A percentile compares a stretch with the other conserved stretches of the same genome.
phyloP scores from a whole-genome alignment of 2,888 invertebrate species.

The Eurytoma californica region DNA sequence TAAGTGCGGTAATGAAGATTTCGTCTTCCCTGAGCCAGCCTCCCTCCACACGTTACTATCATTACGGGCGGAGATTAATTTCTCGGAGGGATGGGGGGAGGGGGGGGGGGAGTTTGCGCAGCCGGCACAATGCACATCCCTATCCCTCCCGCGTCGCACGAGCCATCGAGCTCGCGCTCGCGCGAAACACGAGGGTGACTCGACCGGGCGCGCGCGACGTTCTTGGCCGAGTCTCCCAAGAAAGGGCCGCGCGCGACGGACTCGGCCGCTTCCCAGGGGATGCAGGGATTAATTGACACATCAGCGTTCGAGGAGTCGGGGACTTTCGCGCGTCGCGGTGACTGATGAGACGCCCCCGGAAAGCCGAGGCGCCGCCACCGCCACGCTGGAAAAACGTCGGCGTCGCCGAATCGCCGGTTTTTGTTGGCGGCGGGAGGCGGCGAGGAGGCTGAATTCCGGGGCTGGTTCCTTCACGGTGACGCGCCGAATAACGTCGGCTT shows the following conservation, averaged over 20 bases:
- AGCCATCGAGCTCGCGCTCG: slow-evolving; percentile 36
- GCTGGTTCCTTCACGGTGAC: slow-evolving; percentile 19
- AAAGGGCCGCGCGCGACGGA: slow-evolving; percentile 32
- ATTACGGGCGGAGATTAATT: slow-evolving; percentile 54
- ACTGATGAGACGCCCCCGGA: slow-evolving; percentile 71
- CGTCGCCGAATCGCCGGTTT: slow-evolving; percentile 23
- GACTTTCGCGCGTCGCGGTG: slow-evolving; percentile 61
- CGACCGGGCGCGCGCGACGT: slow-evolving; percentile 9
- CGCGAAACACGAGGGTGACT: slow-evolving; percentile 40
- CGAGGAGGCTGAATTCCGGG: neutral
- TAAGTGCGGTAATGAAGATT: slow-evolving; percentile 57
- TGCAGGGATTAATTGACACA: slow-evolving; percentile 74
- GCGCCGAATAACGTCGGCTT: slow-evolving; percentile 47
- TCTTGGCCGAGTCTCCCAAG: slow-evolving; percentile 15
- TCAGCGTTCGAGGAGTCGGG: slow-evolving; percentile 66
- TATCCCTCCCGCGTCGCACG: slow-evolving; percentile 17
- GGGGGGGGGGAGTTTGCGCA: slow-evolving; percentile 15
- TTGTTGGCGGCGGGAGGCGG: slow-evolving; percentile 25
- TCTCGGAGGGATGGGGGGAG: slow-evolving; percentile 39
- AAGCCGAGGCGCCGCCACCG: slow-evolving; percentile 33
- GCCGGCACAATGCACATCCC: neutral
- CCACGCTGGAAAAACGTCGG: slow-evolving; percentile 32
- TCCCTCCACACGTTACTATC: slow-evolving; percentile 50
- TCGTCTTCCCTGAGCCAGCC: slow-evolving; percentile 24
- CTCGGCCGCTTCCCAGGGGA: slow-evolving; percentile 63